A percentile compares a stretch with the other conserved stretches of the same genome.
Evolutionary conservation across 2,797 vertebrate genomes (phyloP).

Genomic region (Sebastes trivittatus): DNA sequence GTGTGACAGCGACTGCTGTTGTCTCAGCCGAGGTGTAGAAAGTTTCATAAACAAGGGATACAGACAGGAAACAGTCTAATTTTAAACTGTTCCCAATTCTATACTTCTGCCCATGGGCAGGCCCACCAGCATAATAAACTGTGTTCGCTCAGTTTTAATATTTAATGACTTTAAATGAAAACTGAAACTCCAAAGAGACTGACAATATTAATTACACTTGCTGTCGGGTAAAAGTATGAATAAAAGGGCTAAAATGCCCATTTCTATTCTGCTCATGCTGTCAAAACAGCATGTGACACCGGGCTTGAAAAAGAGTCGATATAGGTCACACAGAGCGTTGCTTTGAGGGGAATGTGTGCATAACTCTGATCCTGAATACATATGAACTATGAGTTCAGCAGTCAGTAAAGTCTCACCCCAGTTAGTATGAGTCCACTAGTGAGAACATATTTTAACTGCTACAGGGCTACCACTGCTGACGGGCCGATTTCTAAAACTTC

Average conservation of each 20-base stretch:
- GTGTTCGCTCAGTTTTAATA: conserved; percentile 45
- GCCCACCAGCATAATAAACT: conserved; percentile 26
- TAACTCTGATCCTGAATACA: conserved; percentile 35
- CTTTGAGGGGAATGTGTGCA: conserved; percentile 23
- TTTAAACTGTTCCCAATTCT: conserved; percentile 11
- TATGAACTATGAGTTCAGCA: conserved; percentile 29
- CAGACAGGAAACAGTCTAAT: conserved; percentile 12
- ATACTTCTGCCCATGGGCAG: neutral
- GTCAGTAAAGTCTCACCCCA: neutral
- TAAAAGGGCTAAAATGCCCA: neutral
- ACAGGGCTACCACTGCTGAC: neutral
- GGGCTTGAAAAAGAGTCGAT: conserved; percentile 18
- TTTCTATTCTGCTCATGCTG: conserved; percentile 35
- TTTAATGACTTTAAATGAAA: conserved; percentile 58
- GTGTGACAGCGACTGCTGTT: neutral
- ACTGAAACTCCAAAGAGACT: conserved; percentile 27
- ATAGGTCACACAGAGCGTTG: conserved; percentile 35
- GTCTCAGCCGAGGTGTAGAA: neutral
- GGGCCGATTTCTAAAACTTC: neutral
- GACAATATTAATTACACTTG: conserved; percentile 35
- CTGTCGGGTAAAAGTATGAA: neutral
- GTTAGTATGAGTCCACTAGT: conserved; percentile 1
- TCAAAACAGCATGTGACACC: conserved; percentile 30
- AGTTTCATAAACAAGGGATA: neutral
- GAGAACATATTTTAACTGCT: conserved; percentile 7